These are phyloP conservation scores for Syrmaticus mikado DNA, from an alignment of 2,113 vertebrate genomes.

Conservation along the genomic window DNA sequence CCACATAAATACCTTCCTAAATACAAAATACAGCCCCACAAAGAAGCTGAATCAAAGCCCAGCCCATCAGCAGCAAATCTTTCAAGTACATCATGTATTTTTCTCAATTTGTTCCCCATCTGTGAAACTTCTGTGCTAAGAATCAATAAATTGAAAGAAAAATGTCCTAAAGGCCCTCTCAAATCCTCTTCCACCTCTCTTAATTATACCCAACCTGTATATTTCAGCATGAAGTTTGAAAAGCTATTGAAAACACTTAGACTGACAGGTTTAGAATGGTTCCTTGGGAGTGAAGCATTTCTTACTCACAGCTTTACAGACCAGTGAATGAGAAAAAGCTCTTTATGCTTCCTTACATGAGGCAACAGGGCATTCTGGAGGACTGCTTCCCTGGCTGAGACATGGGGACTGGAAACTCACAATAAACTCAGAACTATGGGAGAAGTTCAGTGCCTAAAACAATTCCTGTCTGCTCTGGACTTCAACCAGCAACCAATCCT, in stretches of 20 bases:
- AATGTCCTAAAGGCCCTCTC: constrained; percentile 24
- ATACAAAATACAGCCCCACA: background rate
- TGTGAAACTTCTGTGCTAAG: constrained; percentile 40
- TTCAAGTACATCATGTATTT: constrained; percentile 4
- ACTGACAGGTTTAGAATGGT: background rate
- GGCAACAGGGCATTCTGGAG: background rate
- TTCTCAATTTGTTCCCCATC: constrained; percentile 41
- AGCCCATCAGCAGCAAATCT: constrained; percentile 23
- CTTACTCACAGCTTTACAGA: background rate
- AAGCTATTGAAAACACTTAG: constrained; percentile 23
- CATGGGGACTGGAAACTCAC: accelerated
- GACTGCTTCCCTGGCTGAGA: background rate
- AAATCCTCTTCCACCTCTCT: constrained; percentile 5
- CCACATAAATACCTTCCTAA: constrained; percentile 4
- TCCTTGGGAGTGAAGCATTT: constrained; percentile 8
- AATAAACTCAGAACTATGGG: background rate
- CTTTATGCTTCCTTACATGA: background rate
- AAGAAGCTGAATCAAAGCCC: constrained; percentile 30
- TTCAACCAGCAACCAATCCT: background rate
- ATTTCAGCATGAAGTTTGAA: background rate
- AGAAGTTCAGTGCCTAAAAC: background rate
- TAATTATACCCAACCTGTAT: constrained; percentile 21
- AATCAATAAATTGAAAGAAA: constrained; percentile 45
- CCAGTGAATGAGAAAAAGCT: background rate
- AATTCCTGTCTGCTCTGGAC: background rate